phyloP scores from a whole-genome alignment of 2,113 vertebrate genomes.

The Ctenomys sociabilis region DNA sequence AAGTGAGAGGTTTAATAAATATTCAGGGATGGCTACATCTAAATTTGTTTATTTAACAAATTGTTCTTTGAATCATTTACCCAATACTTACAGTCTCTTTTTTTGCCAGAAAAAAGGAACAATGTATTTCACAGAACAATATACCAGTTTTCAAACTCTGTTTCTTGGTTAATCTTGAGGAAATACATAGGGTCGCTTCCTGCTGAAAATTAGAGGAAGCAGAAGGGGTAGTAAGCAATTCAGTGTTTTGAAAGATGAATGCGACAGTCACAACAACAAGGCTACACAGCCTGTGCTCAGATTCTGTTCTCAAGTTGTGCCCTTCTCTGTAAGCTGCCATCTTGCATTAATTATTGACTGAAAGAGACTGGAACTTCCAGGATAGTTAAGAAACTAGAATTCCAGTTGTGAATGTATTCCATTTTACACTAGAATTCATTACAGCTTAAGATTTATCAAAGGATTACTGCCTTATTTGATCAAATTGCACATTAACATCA shows the following conservation, averaged over 20 bases:
- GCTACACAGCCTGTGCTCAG: rapidly evolving
- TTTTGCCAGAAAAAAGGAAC: neutral
- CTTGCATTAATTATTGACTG: neutral
- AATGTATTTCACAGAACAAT: neutral
- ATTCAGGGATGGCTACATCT: neutral
- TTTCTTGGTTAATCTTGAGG: neutral
- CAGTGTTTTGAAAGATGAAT: neutral
- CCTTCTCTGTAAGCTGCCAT: neutral
- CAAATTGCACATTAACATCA: constrained; percentile 18
- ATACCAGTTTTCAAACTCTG: neutral
- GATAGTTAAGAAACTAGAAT: neutral
- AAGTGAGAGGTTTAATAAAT: too few species aligned
- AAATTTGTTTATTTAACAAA: neutral
- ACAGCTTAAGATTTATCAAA: constrained; percentile 18
- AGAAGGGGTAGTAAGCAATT: rapidly evolving
- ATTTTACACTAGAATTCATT: neutral
- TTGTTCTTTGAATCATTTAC: neutral
- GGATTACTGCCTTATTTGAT: neutral
- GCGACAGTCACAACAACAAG: neutral
- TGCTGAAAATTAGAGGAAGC: neutral
- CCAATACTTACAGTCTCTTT: neutral
- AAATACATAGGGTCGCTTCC: rapidly evolving
- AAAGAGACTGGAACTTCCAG: neutral
- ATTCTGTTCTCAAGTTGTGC: rapidly evolving
- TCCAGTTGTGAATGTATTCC: neutral